Evolutionary conservation across 92 coral and sea anemone species (phyloP).

Genomic region (Palythoa grandiflora): DNA sequence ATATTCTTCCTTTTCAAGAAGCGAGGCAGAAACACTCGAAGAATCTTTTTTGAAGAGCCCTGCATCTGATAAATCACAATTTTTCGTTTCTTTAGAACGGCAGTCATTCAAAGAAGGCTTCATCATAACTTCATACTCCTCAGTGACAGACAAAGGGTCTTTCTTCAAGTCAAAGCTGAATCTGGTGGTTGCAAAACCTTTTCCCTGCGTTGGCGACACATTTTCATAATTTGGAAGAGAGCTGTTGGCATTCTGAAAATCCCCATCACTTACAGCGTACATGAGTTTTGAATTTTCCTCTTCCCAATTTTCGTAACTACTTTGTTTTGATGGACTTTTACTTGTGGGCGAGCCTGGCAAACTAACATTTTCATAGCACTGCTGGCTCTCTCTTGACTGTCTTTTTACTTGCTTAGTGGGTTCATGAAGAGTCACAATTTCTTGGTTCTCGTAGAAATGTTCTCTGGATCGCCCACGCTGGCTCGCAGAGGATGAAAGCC

Average conservation of each 20-base stretch:
- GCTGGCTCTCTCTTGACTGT: slow-evolving; percentile 29
- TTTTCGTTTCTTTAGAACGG: no score
- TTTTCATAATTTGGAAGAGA: slow-evolving; percentile 34
- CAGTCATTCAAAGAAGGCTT: not conserved
- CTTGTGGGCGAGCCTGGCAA: not conserved
- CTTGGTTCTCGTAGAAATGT: slow-evolving; percentile 48
- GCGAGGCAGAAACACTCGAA: no score
- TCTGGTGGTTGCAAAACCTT: not conserved
- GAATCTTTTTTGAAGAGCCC: no score
- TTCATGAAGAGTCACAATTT: slow-evolving; percentile 8
- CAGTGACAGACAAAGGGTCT: slow-evolving; percentile 10
- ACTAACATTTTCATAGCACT: slow-evolving; percentile 30
- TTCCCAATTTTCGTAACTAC: slow-evolving; percentile 33
- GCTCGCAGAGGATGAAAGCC: not conserved
- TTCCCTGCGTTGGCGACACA: slow-evolving; percentile 26
- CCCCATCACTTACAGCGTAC: not conserved
- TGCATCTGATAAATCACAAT: no score
- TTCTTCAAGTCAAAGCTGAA: slow-evolving; percentile 8
- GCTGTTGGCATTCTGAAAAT: not conserved
- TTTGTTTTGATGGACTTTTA: not conserved
- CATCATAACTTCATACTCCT: slow-evolving; percentile 29
- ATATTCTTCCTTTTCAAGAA: no score
- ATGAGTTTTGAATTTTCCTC: not conserved
- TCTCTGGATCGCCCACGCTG: slow-evolving; percentile 32
- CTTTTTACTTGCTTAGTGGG: not conserved